Percentiles rank a stretch among this genome's conserved stretches.
These are phyloP conservation scores for Paguma larvata DNA, from an alignment of 2,797 vertebrate genomes.

Conservation along the genomic window DNA sequence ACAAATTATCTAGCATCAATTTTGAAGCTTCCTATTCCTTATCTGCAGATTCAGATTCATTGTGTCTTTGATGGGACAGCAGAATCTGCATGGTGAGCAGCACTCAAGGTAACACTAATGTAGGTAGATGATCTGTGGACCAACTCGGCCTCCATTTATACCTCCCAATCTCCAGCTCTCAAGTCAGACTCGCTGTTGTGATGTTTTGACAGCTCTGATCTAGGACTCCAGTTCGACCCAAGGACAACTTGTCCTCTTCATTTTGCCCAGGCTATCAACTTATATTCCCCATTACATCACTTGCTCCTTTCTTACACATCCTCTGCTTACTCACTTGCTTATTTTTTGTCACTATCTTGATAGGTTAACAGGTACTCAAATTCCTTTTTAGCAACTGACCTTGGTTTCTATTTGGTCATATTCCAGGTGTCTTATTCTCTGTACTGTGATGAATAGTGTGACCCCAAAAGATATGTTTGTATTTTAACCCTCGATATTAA, in stretches of 20 bases:
- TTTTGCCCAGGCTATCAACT: not conserved
- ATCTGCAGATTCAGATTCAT: not conserved
- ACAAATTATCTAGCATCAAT: not conserved
- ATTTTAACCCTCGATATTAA: not conserved
- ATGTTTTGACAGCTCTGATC: not conserved
- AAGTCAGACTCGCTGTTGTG: not conserved
- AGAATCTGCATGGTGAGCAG: not conserved
- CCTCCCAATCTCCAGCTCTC: not conserved
- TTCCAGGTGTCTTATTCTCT: not conserved
- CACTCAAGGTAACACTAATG: not conserved
- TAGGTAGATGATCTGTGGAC: not conserved
- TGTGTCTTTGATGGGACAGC: fast-evolving
- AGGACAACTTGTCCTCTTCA: not conserved
- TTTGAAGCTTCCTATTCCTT: not conserved
- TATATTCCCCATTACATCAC: not conserved
- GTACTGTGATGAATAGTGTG: not conserved
- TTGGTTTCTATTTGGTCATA: not conserved
- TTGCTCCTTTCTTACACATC: not conserved
- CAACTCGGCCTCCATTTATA: not conserved
- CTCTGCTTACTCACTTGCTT: not conserved
- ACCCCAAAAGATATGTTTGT: not conserved
- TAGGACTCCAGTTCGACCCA: not conserved
- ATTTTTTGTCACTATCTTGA: not conserved
- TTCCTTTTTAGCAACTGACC: not conserved
- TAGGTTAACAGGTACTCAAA: not conserved